phyloP scores from a whole-genome alignment of 2,888 invertebrate genomes.

The Cremastinae sp. region DNA sequence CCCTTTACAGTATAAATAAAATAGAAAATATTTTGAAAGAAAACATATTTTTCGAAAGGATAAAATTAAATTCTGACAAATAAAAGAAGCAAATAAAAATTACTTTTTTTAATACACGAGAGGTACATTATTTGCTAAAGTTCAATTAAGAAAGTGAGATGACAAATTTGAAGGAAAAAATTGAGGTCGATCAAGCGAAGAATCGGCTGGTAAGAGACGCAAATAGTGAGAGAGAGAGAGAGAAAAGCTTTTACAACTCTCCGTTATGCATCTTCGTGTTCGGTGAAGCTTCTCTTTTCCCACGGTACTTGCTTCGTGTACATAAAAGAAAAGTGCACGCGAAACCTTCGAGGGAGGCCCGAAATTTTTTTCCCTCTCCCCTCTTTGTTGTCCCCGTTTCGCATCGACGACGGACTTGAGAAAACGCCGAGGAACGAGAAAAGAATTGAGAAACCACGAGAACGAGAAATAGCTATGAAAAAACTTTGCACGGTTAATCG shows the following conservation, averaged over 20 bases:
- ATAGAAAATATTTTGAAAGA: too few relatives aligned
- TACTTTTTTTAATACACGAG: too few relatives aligned
- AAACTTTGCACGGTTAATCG: neutral
- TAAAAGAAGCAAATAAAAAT: too few relatives aligned
- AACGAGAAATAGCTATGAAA: slow-evolving; percentile 2
- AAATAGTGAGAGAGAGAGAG: slow-evolving; percentile 22
- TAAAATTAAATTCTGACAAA: too few relatives aligned
- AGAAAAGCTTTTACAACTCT: slow-evolving; percentile 30
- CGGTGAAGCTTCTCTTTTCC: slow-evolving; percentile 73
- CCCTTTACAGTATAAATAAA: too few relatives aligned
- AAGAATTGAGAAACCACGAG: slow-evolving; percentile 2
- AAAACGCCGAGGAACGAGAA: slow-evolving; percentile 22
- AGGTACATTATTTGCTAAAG: too few relatives aligned
- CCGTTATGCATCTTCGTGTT: slow-evolving; percentile 58
- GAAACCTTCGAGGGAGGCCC: slow-evolving; percentile 62
- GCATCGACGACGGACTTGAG: slow-evolving; percentile 54
- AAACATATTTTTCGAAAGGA: too few relatives aligned
- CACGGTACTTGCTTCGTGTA: slow-evolving; percentile 75
- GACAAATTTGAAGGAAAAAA: neutral
- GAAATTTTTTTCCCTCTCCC: slow-evolving; percentile 52
- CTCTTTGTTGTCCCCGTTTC: slow-evolving; percentile 50
- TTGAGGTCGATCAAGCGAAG: neutral
- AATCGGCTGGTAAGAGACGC: neutral
- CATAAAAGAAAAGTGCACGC: slow-evolving; percentile 41
- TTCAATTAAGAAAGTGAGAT: too few relatives aligned